phyloP scores from a whole-genome alignment of 2,797 vertebrate genomes.

The Pseudomugil gertrudae region DNA sequence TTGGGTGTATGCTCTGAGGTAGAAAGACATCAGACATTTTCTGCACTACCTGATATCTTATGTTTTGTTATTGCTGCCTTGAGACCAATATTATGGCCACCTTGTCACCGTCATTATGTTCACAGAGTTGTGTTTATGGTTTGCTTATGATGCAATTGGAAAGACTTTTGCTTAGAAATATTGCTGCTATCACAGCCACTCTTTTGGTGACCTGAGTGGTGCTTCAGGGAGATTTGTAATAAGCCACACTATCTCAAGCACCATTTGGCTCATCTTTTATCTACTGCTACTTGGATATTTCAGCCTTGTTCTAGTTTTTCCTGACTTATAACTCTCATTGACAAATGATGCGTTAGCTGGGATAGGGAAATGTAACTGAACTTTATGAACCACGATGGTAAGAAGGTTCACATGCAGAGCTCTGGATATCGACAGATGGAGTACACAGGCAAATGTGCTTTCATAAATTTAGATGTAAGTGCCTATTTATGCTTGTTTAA shows the following conservation, averaged over 20 bases:
- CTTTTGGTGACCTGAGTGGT: slow-evolving; percentile 49
- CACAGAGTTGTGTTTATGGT: slow-evolving; percentile 50
- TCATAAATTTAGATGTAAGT: neutral
- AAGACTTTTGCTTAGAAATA: slow-evolving; percentile 38
- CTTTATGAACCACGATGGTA: neutral
- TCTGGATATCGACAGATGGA: slow-evolving; percentile 12
- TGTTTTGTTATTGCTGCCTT: slow-evolving; percentile 68
- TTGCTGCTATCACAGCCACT: slow-evolving; percentile 20
- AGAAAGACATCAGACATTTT: slow-evolving; percentile 74
- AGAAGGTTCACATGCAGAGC: neutral
- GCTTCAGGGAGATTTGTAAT: slow-evolving; percentile 36
- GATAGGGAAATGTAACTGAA: slow-evolving; percentile 26
- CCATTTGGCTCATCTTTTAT: slow-evolving; percentile 41
- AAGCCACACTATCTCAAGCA: slow-evolving; percentile 23
- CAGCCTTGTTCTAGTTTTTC: slow-evolving; percentile 33
- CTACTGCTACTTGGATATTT: slow-evolving; percentile 28
- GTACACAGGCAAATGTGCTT: neutral
- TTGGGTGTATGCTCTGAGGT: slow-evolving; percentile 81
- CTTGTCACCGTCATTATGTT: slow-evolving; percentile 17
- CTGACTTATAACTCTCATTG: slow-evolving; percentile 27
- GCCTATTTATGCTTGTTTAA: too few relatives aligned
- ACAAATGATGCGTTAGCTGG: slow-evolving; percentile 44
- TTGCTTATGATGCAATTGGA: slow-evolving; percentile 40
- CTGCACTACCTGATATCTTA: slow-evolving; percentile 81
- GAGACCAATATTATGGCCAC: slow-evolving; percentile 29